Evolutionary conservation across 2,888 invertebrate genomes (phyloP).

Genomic region (Epistrophella euchroma): DNA sequence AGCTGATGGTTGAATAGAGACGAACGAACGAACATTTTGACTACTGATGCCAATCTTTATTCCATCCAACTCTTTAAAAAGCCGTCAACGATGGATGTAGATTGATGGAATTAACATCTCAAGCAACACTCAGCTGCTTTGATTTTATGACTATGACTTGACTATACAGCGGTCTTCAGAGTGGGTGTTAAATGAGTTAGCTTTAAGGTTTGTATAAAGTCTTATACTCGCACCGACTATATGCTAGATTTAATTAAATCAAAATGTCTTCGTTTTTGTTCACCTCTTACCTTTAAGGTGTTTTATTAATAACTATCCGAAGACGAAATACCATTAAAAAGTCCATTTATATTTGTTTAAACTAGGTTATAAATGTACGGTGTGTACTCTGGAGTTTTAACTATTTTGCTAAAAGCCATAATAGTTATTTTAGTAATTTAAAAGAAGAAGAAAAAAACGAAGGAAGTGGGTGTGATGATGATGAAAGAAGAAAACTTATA

Average conservation of each 20-base stretch:
- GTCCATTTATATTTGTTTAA: slow-evolving; percentile 52
- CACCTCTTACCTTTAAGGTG: slow-evolving; percentile 17
- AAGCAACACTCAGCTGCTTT: slow-evolving; percentile 19
- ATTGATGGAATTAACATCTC: slow-evolving; percentile 36
- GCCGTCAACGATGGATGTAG: slow-evolving; percentile 6
- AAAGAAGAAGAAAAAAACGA: background rate
- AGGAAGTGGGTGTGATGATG: background rate
- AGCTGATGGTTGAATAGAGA: slow-evolving; percentile 40
- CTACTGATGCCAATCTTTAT: slow-evolving; percentile 35
- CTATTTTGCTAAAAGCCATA: slow-evolving; percentile 24
- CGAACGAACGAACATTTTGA: slow-evolving; percentile 31
- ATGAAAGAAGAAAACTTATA: background rate
- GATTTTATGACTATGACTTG: slow-evolving; percentile 1
- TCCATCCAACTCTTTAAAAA: slow-evolving; percentile 5
- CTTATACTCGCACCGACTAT: slow-evolving; percentile 7
- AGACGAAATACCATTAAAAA: slow-evolving; percentile 38
- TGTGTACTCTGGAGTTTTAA: slow-evolving; percentile 23
- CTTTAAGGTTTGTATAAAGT: slow-evolving; percentile 27
- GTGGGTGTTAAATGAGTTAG: slow-evolving; percentile 55
- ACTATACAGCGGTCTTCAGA: background rate
- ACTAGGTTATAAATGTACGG: slow-evolving; percentile 23
- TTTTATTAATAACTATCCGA: slow-evolving; percentile 3
- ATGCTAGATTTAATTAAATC: slow-evolving; percentile 30
- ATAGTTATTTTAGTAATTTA: slow-evolving; percentile 12
- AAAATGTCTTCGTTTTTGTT: slow-evolving; percentile 35